Evolutionary conservation across 53 echinoderm and acorn worm genomes (phyloP).

Genomic region (Mesocentrotus franciscanus): DNA sequence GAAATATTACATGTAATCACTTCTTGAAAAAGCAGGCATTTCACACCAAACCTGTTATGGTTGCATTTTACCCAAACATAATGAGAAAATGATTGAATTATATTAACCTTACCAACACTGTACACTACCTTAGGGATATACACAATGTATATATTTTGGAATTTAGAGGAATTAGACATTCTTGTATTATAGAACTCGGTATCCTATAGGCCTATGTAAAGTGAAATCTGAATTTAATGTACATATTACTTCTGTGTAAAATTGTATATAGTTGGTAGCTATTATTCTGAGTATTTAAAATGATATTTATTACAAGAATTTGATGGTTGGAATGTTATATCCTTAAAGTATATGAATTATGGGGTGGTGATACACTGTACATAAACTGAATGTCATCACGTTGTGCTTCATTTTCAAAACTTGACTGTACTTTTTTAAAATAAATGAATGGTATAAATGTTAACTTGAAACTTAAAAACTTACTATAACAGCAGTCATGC

Average conservation of each 20-base stretch:
- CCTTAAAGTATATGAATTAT: background rate
- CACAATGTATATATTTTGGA: background rate
- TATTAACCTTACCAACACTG: background rate
- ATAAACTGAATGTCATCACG: background rate
- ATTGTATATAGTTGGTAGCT: constrained; percentile 54
- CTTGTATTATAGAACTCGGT: background rate
- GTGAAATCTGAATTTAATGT: background rate
- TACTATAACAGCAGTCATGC: background rate
- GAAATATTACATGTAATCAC: background rate
- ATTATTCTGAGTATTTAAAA: constrained; percentile 55
- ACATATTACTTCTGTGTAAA: constrained; percentile 66
- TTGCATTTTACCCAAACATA: background rate
- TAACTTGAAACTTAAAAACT: too few species aligned
- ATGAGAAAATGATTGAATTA: background rate
- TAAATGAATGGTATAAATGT: too few species aligned
- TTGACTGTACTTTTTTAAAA: background rate
- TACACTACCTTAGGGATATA: background rate
- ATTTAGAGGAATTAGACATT: background rate
- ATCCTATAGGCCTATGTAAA: constrained; percentile 6
- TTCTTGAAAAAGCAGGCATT: background rate
- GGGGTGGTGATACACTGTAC: background rate
- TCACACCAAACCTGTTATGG: background rate
- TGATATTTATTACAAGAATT: constrained; percentile 42
- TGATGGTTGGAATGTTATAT: constrained; percentile 17
- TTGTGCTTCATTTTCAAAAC: background rate